Conservation (phyloP, 2,888 invertebrate genomes). For the Onthophagus sagittarius region DNA sequence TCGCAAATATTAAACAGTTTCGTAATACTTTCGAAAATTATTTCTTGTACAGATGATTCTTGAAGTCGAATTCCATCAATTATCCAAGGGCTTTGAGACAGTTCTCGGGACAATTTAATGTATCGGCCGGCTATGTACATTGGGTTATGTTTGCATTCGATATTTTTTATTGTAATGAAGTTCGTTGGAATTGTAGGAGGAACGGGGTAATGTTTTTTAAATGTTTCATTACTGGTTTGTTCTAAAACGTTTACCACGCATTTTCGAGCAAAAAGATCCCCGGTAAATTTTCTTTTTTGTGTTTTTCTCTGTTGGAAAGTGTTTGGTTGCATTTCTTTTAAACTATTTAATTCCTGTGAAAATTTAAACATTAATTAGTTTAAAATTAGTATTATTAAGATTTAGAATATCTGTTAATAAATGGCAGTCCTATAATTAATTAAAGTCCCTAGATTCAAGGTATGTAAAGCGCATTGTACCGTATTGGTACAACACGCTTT, state of each 20-base stretch:
- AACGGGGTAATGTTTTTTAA: slow-evolving; percentile 51
- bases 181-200: slow-evolving; percentile 52
- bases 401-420: no score
- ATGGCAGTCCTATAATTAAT: no score
- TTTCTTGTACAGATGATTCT: slow-evolving; percentile 88
- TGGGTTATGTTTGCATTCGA: slow-evolving; percentile 57
- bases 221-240: slow-evolving; percentile 49
- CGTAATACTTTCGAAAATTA: slow-evolving; percentile 68
- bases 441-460: no score
- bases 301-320: slow-evolving; percentile 47
- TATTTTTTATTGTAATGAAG: slow-evolving; percentile 49
- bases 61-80: slow-evolving; percentile 74
- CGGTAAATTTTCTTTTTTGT: slow-evolving; percentile 47
- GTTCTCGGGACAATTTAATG: slow-evolving; percentile 73
- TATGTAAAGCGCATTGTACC: no score
- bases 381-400: no score
- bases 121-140: slow-evolving; percentile 73
- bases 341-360: slow-evolving; percentile 48
- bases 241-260: slow-evolving; percentile 57
- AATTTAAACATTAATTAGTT: slow-evolving; percentile 10
- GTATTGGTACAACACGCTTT: no score
- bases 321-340: slow-evolving; percentile 50
- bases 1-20: slow-evolving; percentile 49
- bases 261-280: slow-evolving; percentile 62
- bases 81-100: slow-evolving; percentile 95